Percentiles rank a stretch among this genome's conserved stretches.
These are phyloP conservation scores for Phthorimaea operculella DNA, from an alignment of 1,140 invertebrate genomes.

Conservation along the genomic window DNA sequence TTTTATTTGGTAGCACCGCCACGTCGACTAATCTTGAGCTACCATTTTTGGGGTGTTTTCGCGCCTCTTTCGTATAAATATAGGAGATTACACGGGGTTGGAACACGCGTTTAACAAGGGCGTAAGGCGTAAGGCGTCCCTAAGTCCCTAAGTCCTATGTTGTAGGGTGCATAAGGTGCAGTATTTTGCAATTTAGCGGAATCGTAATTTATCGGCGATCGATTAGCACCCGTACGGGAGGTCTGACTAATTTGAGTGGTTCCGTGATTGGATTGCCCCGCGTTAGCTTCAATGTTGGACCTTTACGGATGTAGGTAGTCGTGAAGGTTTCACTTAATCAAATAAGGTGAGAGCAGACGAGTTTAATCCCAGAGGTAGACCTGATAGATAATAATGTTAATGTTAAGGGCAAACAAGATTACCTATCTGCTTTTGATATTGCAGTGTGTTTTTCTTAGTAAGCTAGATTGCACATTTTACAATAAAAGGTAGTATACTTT, in stretches of 20 bases:
- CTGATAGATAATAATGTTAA: no score
- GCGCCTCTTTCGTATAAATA: constrained; percentile 19
- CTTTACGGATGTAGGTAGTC: not conserved
- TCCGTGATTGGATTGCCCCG: constrained; percentile 40
- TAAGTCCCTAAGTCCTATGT: not conserved
- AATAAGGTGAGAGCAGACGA: constrained; percentile 1
- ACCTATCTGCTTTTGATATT: no score
- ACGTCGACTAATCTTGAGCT: constrained; percentile 55
- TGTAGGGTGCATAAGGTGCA: constrained; percentile 38
- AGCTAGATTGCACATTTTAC: no score
- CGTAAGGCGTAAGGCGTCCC: not conserved
- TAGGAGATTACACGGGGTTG: not conserved
- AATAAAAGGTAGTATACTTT: no score
- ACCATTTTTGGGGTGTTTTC: constrained; percentile 50
- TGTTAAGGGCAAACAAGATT: no score
- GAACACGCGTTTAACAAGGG: constrained; percentile 10
- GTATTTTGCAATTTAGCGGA: constrained; percentile 27
- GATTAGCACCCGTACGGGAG: constrained; percentile 42
- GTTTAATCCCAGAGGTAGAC: not conserved
- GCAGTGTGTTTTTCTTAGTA: no score
- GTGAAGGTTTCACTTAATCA: constrained; percentile 1
- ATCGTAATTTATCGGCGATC: constrained; percentile 45
- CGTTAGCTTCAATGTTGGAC: not conserved
- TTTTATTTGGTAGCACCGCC: constrained; percentile 59
- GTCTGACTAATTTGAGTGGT: constrained; percentile 51